Percentiles rank a stretch among this genome's conserved stretches.
Evolutionary conservation across 2,888 invertebrate species (phyloP).

Genomic region (Anorthoa munda): DNA sequence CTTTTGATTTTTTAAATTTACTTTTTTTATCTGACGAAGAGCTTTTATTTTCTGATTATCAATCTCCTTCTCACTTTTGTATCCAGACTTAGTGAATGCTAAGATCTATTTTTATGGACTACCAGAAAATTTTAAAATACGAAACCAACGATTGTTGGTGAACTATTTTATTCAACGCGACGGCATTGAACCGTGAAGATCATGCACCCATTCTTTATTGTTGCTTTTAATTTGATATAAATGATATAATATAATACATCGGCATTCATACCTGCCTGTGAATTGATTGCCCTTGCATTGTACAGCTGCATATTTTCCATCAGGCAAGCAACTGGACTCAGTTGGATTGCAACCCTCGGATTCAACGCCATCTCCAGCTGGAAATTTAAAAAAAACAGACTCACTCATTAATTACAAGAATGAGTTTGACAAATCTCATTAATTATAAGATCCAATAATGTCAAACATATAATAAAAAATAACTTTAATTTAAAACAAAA

Average conservation of each 20-base stretch:
- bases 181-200: slow-evolving; percentile 1
- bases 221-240: slow-evolving; percentile 8
- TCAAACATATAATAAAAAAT: no score
- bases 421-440: no score
- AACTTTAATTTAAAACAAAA: no score
- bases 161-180: neutral
- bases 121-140: neutral
- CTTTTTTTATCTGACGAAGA: no score
- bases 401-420: neutral
- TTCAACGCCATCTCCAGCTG: slow-evolving; percentile 28
- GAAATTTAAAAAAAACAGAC: neutral
- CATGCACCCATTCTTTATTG: slow-evolving; percentile 8
- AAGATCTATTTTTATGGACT: neutral
- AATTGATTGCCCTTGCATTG: slow-evolving; percentile 93
- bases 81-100: neutral
- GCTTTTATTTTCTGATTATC: no score
- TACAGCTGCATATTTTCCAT: slow-evolving; percentile 91
- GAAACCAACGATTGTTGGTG: neutral
- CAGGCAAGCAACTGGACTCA: slow-evolving; percentile 87
- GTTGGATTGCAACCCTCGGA: slow-evolving; percentile 74
- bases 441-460: no score
- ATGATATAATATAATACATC: neutral
- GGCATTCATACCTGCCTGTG: slow-evolving; percentile 89
- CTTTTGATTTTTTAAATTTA: no score
- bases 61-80: no score